Conservation (phyloP, 2,113 vertebrate genomes). For the Mustela lutreola region DNA sequence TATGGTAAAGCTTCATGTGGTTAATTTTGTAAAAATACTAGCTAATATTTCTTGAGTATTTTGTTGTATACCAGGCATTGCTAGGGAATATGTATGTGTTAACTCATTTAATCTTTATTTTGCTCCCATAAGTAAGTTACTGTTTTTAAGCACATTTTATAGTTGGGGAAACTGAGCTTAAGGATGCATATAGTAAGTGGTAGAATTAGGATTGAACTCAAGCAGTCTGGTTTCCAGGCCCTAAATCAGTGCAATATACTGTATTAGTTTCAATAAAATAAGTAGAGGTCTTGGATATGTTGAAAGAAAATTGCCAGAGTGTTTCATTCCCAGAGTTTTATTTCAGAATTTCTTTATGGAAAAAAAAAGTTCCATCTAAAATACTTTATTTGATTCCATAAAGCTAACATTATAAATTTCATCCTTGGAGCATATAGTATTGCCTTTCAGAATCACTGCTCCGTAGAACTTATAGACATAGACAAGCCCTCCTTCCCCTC, state of each 20-base stretch:
- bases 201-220: background rate
- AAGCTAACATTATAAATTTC: background rate
- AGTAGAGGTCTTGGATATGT: background rate
- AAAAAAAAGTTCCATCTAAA: background rate
- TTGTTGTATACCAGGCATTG: background rate
- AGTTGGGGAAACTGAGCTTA: constrained; percentile 1
- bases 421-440: background rate
- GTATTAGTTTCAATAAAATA: background rate
- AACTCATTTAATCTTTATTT: background rate
- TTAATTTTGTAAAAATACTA: constrained; percentile 38
- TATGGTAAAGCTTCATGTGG: background rate
- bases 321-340: constrained; percentile 28
- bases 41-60: constrained; percentile 28
- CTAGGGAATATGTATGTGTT: background rate
- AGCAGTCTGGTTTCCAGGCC: background rate
- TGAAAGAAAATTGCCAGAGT: constrained; percentile 30
- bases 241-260: background rate
- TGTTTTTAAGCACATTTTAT: constrained; percentile 54
- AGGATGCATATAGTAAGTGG: background rate
- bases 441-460: constrained; percentile 12
- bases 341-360: background rate
- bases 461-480: background rate
- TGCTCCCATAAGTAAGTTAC: background rate
- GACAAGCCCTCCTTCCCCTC: background rate
- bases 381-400: background rate